Evolutionary conservation across 2,797 vertebrate genomes (phyloP).

Genomic region (Microctenopoma stevenorrisi): DNA sequence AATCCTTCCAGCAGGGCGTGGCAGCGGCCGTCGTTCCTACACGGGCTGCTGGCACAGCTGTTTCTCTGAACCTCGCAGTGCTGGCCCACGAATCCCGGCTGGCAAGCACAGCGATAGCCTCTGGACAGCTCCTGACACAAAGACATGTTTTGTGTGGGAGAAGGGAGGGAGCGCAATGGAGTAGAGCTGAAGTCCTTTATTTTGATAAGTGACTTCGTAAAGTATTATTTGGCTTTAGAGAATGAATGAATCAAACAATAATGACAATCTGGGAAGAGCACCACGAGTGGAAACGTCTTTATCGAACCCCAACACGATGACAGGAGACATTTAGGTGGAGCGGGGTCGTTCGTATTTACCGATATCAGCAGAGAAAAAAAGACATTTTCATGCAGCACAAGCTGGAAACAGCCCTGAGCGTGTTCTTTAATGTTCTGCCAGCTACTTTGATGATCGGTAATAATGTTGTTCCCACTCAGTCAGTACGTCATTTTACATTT

Average conservation of each 20-base stretch:
- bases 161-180: not conserved
- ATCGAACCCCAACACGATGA: no score
- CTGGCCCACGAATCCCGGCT: conserved; percentile 86
- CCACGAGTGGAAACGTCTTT: no score
- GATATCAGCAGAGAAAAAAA: not conserved
- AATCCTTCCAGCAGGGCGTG: conserved; percentile 83
- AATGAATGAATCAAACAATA: no score
- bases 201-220: not conserved
- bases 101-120: conserved; percentile 90
- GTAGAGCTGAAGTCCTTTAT: not conserved
- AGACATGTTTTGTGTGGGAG: not conserved
- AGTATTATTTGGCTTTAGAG: no score
- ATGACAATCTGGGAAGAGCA: no score
- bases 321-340: no score
- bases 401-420: conserved; percentile 2
- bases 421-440: conserved; percentile 21
- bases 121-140: conserved; percentile 81
- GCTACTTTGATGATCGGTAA: conserved; percentile 14
- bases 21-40: conserved; percentile 87
- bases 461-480: not conserved
- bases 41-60: conserved; percentile 87
- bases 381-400: not conserved
- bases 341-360: not conserved
- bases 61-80: conserved; percentile 89
- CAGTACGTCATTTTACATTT: not conserved